Evolutionary conservation across 2,113 vertebrate species (phyloP).

Genomic region (Hymenochirus boettgeri): DNA sequence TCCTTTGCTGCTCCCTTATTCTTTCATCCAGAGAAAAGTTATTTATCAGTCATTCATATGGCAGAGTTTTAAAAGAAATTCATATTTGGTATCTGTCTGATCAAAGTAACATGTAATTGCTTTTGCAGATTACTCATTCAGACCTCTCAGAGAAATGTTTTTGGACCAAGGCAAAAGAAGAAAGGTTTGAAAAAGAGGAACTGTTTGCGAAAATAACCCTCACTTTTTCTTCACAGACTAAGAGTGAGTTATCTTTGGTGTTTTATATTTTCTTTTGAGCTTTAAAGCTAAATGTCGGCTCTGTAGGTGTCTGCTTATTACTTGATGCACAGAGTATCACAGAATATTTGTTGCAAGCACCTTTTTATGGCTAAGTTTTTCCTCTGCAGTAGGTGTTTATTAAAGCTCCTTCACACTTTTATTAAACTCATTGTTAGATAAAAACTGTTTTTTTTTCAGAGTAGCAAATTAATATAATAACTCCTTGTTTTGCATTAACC

Average conservation of each 20-base stretch:
- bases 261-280: too few species aligned
- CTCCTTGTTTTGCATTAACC: too few species aligned
- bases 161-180: slow-evolving; percentile 79
- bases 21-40: slow-evolving; percentile 16
- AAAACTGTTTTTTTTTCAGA: too few species aligned
- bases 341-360: too few species aligned
- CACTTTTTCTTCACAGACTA: slow-evolving; percentile 79
- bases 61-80: slow-evolving; percentile 15
- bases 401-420: too few species aligned
- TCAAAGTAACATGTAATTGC: slow-evolving; percentile 31
- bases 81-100: slow-evolving; percentile 12
- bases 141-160: slow-evolving; percentile 80
- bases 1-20: not conserved
- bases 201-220: slow-evolving; percentile 84
- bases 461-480: too few species aligned
- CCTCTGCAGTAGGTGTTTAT: too few species aligned
- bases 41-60: slow-evolving; percentile 21
- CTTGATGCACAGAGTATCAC: too few species aligned
- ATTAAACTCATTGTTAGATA: too few species aligned
- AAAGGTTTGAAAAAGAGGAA: slow-evolving; percentile 75
- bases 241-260: slow-evolving; percentile 65
- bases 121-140: slow-evolving; percentile 58
- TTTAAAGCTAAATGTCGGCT: too few species aligned
- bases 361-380: too few species aligned
- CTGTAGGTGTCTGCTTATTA: too few species aligned